Evolutionary conservation across 2,113 vertebrate genomes (phyloP).

Genomic region (Mirounga angustirostris): DNA sequence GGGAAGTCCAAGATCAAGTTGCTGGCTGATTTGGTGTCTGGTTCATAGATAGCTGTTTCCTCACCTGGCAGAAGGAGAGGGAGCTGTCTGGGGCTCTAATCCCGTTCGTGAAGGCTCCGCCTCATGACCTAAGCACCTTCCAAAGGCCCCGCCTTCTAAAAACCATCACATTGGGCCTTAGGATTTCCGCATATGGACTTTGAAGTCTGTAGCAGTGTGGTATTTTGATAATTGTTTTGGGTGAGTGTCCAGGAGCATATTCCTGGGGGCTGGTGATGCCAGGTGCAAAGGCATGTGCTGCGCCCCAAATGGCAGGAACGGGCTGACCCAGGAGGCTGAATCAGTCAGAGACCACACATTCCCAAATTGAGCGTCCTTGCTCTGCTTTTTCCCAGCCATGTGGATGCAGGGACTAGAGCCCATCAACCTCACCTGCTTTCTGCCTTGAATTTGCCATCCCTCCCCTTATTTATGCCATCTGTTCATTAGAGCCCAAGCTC

Average conservation of each 20-base stretch:
- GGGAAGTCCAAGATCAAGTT: neutral
- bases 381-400: neutral
- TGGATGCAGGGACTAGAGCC: slow-evolving; percentile 39
- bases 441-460: slow-evolving; percentile 52
- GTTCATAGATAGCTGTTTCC: neutral
- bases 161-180: neutral
- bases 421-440: slow-evolving; percentile 58
- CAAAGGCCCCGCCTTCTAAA: neutral
- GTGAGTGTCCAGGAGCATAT: neutral
- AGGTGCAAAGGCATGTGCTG: neutral
- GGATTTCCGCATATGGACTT: neutral
- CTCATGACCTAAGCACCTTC: neutral
- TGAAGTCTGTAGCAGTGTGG: neutral
- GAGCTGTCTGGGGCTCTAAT: neutral
- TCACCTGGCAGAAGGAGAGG: neutral
- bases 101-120: neutral
- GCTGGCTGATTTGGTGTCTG: neutral
- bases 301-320: neutral
- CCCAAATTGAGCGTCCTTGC: neutral
- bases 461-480: slow-evolving; percentile 73
- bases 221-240: neutral
- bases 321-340: neutral
- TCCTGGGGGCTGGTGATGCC: neutral
- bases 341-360: neutral
- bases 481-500: slow-evolving; percentile 74